phyloP scores from a whole-genome alignment of 2,797 vertebrate species.

The Danio jaintianensis region DNA sequence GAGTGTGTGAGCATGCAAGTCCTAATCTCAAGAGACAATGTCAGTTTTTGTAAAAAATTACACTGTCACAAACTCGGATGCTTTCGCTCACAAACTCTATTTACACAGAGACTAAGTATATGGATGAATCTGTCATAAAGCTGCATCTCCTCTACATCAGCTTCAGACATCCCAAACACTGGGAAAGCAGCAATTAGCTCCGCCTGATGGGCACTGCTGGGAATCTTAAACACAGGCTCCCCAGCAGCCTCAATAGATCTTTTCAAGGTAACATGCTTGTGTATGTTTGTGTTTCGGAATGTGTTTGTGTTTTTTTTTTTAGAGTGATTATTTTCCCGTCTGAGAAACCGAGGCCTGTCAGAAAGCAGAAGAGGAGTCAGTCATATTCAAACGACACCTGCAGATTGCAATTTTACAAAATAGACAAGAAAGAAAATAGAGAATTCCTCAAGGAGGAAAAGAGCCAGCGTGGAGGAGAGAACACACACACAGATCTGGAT shows the following conservation, averaged over 20 bases:
- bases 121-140: slow-evolving; percentile 53
- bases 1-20: neutral
- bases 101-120: slow-evolving; percentile 14
- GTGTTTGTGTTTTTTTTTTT: neutral
- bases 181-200: slow-evolving; percentile 56
- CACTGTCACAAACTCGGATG: slow-evolving; percentile 37
- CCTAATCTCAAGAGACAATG: slow-evolving; percentile 33
- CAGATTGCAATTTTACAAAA: slow-evolving; percentile 31
- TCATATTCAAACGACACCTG: slow-evolving; percentile 17
- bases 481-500: slow-evolving; percentile 29
- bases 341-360: neutral
- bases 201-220: slow-evolving; percentile 48
- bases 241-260: slow-evolving; percentile 40
- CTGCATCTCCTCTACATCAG: slow-evolving; percentile 47
- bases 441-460: slow-evolving; percentile 37
- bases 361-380: neutral
- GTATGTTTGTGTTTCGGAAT: slow-evolving; percentile 4
- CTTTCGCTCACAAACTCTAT: slow-evolving; percentile 35
- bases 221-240: slow-evolving; percentile 45
- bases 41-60: slow-evolving; percentile 33
- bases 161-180: slow-evolving; percentile 48
- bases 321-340: slow-evolving; percentile 33
- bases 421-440: slow-evolving; percentile 20
- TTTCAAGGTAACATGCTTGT: slow-evolving; percentile 44
- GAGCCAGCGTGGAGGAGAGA: slow-evolving; percentile 31